Evolutionary conservation across 2,888 invertebrate species (phyloP), one percentile per base, ranked within the genome.

Genomic region (Villa cingulata): DNA sequence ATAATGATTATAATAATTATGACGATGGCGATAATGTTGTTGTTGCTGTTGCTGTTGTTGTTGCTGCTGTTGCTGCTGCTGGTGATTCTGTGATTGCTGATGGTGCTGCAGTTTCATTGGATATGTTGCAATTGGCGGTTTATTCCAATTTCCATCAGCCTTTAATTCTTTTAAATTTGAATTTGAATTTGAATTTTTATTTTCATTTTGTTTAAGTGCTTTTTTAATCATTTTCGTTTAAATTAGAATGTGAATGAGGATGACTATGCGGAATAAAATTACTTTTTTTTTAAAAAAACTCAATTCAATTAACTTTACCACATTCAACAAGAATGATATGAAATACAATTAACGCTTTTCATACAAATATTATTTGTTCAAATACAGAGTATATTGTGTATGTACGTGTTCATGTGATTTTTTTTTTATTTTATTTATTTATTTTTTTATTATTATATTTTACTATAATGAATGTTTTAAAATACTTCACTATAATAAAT

Each of bases 91-190:
- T 45, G 1, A 15, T 15, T 17, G 45, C 23, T 27, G 29, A 29
- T 29, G 29, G 10, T 27, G 27, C 6, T 27, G 27, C n/a, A n/a
- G n/a, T 23, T 23, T 23, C 12, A 3, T 4, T 32, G 6, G 12
- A 12, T 4, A 32, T 12, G 9, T 2, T 12, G 48, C 48, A 32
- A 51, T 51, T n/a, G 54, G 54, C 16, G 54, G 54, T 34, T 54
- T 54, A 15, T 46, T 45, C 36, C 49, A 40, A 46, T 48, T 54
- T 27, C 54, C 54, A 47, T 54, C 54, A 1, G 54, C 43, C 6
- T 51, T 43, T 17, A 54, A 43, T 18, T 48, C 49, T 27, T 27
- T 41, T 27, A 41, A 10, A 29, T 41, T 15, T 27, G 27, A 12
- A 12, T 7, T 1, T 12, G 9, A 12, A 32, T 32, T 32, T 12